phyloP scores from a whole-genome alignment of 2,888 invertebrate species.

The Dryadula phaetusa region DNA sequence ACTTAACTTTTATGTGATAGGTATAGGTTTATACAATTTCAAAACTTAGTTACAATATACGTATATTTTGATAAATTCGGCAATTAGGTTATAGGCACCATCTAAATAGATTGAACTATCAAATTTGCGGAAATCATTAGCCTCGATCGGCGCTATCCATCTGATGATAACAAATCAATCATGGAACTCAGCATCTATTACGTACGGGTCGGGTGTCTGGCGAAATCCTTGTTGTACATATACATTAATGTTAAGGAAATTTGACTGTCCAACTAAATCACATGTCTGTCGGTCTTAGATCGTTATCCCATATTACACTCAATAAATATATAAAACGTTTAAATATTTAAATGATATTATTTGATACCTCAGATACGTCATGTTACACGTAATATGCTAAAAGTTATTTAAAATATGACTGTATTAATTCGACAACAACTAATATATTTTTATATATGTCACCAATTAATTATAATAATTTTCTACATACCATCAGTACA shows the following conservation, averaged over 20 bases:
- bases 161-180: slow-evolving; percentile 46
- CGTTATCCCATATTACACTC: neutral
- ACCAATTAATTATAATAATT: no score
- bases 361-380: no score
- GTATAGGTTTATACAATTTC: neutral
- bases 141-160: slow-evolving; percentile 41
- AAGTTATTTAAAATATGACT: no score
- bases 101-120: slow-evolving; percentile 40
- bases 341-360: neutral
- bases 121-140: slow-evolving; percentile 42
- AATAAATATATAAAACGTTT: neutral
- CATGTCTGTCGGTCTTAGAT: neutral
- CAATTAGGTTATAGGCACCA: slow-evolving; percentile 29
- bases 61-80: neutral
- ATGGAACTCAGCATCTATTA: slow-evolving; percentile 44
- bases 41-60: neutral
- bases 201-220: slow-evolving; percentile 38
- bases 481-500: no score
- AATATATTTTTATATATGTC: neutral
- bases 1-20: no score
- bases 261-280: slow-evolving; percentile 12
- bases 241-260: slow-evolving; percentile 21
- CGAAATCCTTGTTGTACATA: slow-evolving; percentile 19
- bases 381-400: no score
- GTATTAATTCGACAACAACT: no score